A percentile compares a stretch with the other conserved stretches of the same genome.
Conservation (phyloP, 1,140 invertebrate species). For the Trachelipus rathkii region DNA sequence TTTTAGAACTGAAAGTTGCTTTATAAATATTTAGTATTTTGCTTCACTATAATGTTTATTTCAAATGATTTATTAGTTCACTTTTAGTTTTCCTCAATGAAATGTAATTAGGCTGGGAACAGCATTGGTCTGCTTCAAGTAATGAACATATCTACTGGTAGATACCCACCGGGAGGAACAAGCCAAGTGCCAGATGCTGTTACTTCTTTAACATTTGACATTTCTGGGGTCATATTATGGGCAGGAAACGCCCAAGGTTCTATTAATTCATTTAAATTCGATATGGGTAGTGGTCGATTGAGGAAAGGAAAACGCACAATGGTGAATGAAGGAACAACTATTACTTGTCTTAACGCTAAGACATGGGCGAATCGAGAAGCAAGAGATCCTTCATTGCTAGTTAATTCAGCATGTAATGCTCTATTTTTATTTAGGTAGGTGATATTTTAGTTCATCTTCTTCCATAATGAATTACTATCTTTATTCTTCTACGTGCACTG, state of each 20-base stretch:
- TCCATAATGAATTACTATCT: slow-evolving; percentile 40
- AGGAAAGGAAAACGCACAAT: slow-evolving; percentile 65
- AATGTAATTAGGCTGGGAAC: slow-evolving; percentile 63
- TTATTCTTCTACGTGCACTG: no score
- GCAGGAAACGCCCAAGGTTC: slow-evolving; percentile 70
- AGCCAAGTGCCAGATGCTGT: slow-evolving; percentile 71
- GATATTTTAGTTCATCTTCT: slow-evolving; percentile 37
- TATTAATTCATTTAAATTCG: slow-evolving; percentile 67
- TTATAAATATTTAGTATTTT: no score
- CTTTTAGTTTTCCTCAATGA: no score
- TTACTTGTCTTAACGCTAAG: slow-evolving; percentile 72
- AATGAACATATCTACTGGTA: slow-evolving; percentile 81
- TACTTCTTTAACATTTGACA: slow-evolving; percentile 69
- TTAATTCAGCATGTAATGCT: slow-evolving; percentile 71
- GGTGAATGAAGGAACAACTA: slow-evolving; percentile 59
- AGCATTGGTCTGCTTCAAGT: slow-evolving; percentile 69
- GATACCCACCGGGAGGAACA: slow-evolving; percentile 68
- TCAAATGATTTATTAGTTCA: no score
- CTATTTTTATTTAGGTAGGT: slow-evolving; percentile 62
- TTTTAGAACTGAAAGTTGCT: no score
- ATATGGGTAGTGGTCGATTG: slow-evolving; percentile 65
- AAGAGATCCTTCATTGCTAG: slow-evolving; percentile 69
- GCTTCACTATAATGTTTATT: no score
- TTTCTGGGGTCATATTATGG: slow-evolving; percentile 74
- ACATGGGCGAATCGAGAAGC: slow-evolving; percentile 75